Evolutionary conservation across 1,140 invertebrate species (phyloP), one percentile per base, ranked within the genome.

Genomic region (Calephelis nemesis): DNA sequence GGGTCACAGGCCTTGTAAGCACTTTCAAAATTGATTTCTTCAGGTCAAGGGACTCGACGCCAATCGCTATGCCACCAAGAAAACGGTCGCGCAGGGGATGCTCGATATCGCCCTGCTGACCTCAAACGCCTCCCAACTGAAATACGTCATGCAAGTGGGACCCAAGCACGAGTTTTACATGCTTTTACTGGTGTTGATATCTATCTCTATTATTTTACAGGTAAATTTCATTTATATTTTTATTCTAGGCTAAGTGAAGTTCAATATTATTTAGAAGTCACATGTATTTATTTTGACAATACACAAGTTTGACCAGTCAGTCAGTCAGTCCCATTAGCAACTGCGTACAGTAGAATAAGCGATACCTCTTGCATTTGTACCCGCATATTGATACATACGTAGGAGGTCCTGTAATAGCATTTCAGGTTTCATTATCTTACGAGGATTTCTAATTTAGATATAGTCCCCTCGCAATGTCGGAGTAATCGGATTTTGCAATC

Each of bases 91-190:
- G 0, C 96, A 97, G 86, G 96, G 96, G 11, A 95, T 96, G 93
- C 91, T 96, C 73, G 95, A 96, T 79, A 96, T 97, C 67, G 96
- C 96, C 0, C 85, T 97, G 52, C 91, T 97, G 45, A 96, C 96
- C 0, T 95, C 96, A 3, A 96, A 98, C 84, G 97, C 97, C n/a
- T 97, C 96, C 0, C 97, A 98, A 79, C 90, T 98, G 8, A 97
- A 97, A 87, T 97, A 97, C 77, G 95, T 98, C 12, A 93, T 98
- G 0, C 95, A 96, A 93, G 95, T 96, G 5, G 96, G 96, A 30
- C 93, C 95, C 13, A 94, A 95, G 76, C 96, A 97, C 83, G 95
- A 97, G 82, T 97, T 97, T 86, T 97, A 97, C 80, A 95, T 94
- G 62, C 90, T 97, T 19, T 95, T 98, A 93, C 84, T 98, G 4